Evolutionary conservation across 2,888 invertebrate genomes (phyloP), one percentile per base, ranked within the genome.

Genomic region (Platypus cylindrus): DNA sequence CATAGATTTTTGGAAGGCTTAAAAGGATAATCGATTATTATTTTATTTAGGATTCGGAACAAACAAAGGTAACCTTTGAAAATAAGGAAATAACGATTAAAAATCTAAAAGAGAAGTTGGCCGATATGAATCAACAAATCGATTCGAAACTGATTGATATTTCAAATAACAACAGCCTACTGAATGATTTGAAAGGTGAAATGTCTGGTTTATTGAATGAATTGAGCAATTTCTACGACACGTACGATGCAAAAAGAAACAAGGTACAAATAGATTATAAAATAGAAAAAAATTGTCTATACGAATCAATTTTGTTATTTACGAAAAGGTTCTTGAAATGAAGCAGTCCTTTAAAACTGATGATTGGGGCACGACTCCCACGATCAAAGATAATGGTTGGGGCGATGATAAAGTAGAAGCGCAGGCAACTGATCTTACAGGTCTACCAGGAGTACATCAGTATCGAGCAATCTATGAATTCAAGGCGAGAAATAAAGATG

Each of bases 381-480:
- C 64, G 0, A 69, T 68, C 3, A 55, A 53, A 16, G 67, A 65
- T 3, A 52, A 62, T 3, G 34, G 57, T 52, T 56, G 59, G 1
- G 41, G 52, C 9, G 45, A 50, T 16, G 41, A 51, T 11, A 40
- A 47, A 11, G 47, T 46, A 13, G n/a, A n/a, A n/a, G n/a, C n/a
- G n/a, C n/a, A n/a, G n/a, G 40, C 48, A 38, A 46, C 52, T 5
- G 56, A 60, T 3, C 54, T 63, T 9, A 56, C 52, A 12, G 48
- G 50, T 37, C 54, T 64, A 25, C 60, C 67, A 3, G 70, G 68
- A 22, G 67, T 68, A 40, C 67, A 67, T 25, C 78, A 80, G 55
- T 94, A 90, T 66, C 74, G 87, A 35, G 94, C 93, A 12, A 68
- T 97, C 29, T 98, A 89, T 58, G 90, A 91, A 59, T 98, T 98